Evolutionary conservation across 2,888 invertebrate genomes (phyloP).

Genomic region (Rotaria macrura): DNA sequence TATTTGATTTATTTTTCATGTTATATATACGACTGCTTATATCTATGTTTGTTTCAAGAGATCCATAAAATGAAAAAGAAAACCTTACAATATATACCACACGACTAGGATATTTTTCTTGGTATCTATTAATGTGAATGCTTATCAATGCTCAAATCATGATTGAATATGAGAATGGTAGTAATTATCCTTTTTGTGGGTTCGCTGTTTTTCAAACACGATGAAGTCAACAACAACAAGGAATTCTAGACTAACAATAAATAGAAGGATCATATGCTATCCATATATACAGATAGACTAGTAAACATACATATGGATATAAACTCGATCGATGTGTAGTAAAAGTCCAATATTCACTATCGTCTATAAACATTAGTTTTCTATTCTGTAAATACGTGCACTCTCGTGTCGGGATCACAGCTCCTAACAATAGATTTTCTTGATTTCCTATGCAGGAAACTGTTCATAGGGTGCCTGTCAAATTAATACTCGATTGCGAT

Average conservation of each 20-base stretch:
- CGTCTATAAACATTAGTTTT: not conserved
- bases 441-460: not conserved
- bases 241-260: not conserved
- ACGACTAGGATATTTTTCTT: not conserved
- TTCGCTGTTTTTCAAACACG: not conserved
- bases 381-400: not conserved
- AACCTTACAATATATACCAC: not conserved
- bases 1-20: not conserved
- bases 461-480: not conserved
- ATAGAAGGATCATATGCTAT: not conserved
- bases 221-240: not conserved
- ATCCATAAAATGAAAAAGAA: too few relatives aligned
- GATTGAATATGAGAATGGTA: not conserved
- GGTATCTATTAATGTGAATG: not conserved
- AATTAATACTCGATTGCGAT: not conserved
- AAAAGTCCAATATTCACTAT: not conserved
- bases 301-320: not conserved
- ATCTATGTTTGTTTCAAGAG: too few relatives aligned
- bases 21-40: not conserved
- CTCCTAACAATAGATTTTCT: not conserved
- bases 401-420: not conserved
- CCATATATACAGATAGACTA: too few relatives aligned
- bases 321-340: not conserved
- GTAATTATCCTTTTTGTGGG: not conserved
- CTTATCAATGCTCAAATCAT: not conserved